Evolutionary conservation across 2,888 invertebrate species (phyloP), one percentile per base, ranked within the genome.

Genomic region (Rhodophaea formosa): DNA sequence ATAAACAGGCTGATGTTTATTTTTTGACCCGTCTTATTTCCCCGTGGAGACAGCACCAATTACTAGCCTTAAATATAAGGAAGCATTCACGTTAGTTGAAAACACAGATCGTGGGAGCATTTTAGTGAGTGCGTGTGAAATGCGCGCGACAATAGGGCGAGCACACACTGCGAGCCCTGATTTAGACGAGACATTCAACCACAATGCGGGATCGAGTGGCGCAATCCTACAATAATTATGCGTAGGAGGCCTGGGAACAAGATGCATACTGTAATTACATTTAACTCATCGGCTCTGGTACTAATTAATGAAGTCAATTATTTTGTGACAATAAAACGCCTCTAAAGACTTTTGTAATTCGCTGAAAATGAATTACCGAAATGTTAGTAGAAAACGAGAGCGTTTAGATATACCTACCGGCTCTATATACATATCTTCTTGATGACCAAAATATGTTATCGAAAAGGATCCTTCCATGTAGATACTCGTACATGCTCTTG

Each of bases 81-180:
- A 74, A 77, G 62, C 69, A 64, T 69, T 65, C 57, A 63, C 59
- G 67, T 69, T 71, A 74, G 72, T 67, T 66, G 53, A 47, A 63
- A 61, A 61, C 60, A 62, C 49, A 47, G 43, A 68, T 76, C 89
- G 89, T 90, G 89, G 84, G 89, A 90, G 79, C 79, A 74, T 75
- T 79, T 83, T 80, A 80, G 85, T 84, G 79, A 82, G 83, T 76
- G 84, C 87, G 87, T 90, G 89, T 88, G 89, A 90, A 90, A 81
- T 68, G 35, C 60, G 60, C 68, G 74, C 72, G 80, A 89, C 88
- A 90, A 90, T 87, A 75, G 85, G 63, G 74, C 73, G 64, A 62
- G 77, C 72, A 74, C 79, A 83, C 79, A 84, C 79, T 78, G 80
- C 76, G 67, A 80, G 84, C 77, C 80, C 86, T 86, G 86, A 84